phyloP scores from a whole-genome alignment of 2,888 invertebrate species.

The Pseudanteris insignis region DNA sequence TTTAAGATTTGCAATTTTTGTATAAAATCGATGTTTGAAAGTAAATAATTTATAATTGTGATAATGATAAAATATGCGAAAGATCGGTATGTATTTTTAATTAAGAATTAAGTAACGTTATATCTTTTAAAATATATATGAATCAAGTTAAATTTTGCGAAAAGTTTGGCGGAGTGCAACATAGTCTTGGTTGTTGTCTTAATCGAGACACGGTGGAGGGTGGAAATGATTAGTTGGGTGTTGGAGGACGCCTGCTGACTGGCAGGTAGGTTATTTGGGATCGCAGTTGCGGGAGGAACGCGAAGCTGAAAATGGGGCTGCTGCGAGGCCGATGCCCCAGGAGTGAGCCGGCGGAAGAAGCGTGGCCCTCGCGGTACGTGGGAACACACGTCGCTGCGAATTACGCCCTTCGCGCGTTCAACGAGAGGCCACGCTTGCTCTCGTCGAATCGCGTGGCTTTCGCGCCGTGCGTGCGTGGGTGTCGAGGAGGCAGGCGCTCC shows the following conservation, averaged over 20 bases:
- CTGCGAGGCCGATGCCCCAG: slow-evolving; percentile 38
- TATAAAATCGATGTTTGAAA: too few relatives aligned
- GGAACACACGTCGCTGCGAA: slow-evolving; percentile 61
- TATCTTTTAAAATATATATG: too few relatives aligned
- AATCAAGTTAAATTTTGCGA: too few relatives aligned
- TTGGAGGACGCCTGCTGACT: slow-evolving; percentile 21
- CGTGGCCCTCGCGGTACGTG: slow-evolving; percentile 53
- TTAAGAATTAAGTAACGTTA: too few relatives aligned
- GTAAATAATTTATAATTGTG: too few relatives aligned
- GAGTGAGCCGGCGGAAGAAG: slow-evolving; percentile 26
- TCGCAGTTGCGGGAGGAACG: slow-evolving; percentile 23
- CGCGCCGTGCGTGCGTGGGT: slow-evolving; percentile 28
- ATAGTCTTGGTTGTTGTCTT: too few relatives aligned
- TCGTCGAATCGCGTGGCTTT: slow-evolving; percentile 35
- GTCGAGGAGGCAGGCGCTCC: slow-evolving; percentile 31
- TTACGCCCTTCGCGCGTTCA: slow-evolving; percentile 56
- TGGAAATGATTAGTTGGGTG: slow-evolving; percentile 11
- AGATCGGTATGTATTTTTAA: too few relatives aligned
- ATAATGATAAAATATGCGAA: too few relatives aligned
- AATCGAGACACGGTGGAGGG: too few relatives aligned
- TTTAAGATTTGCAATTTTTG: too few relatives aligned
- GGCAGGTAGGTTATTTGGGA: slow-evolving; percentile 36
- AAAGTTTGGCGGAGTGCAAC: too few relatives aligned
- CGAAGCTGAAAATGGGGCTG: slow-evolving; percentile 26
- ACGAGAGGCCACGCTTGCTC: slow-evolving; percentile 20